These are phyloP conservation scores for Lycodopsis pacificus DNA, from an alignment of 2,797 vertebrate species.

Conservation along the genomic window DNA sequence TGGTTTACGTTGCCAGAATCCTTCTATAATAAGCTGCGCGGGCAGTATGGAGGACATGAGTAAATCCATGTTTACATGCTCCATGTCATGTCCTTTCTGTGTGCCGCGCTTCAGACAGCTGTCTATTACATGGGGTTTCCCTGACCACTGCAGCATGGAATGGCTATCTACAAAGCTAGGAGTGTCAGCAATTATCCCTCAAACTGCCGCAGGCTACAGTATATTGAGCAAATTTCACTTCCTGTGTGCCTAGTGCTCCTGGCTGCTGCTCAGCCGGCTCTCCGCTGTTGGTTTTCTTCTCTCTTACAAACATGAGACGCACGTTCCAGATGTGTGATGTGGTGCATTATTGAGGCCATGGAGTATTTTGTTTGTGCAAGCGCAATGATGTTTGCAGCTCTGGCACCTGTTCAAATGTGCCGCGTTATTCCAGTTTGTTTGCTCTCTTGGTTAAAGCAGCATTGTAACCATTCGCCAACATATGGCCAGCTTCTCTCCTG, in stretches of 20 bases:
- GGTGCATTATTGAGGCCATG: constrained; percentile 59
- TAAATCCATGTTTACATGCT: constrained; percentile 64
- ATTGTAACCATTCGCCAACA: constrained; percentile 55
- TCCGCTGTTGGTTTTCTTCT: constrained; percentile 52
- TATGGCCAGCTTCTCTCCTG: constrained; percentile 42
- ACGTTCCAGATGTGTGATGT: constrained; percentile 66
- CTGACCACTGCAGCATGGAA: constrained; percentile 61
- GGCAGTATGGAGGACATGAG: constrained; percentile 56
- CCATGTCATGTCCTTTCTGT: constrained; percentile 53
- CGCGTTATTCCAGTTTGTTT: constrained; percentile 66
- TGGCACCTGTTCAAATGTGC: constrained; percentile 59
- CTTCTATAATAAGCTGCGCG: constrained; percentile 62
- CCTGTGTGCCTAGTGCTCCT: constrained; percentile 59
- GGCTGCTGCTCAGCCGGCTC: constrained; percentile 48
- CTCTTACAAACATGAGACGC: constrained; percentile 46
- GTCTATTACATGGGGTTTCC: constrained; percentile 65
- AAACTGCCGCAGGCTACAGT: constrained; percentile 71
- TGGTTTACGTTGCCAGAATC: constrained; percentile 58
- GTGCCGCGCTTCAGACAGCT: constrained; percentile 61
- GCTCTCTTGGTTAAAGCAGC: constrained; percentile 53
- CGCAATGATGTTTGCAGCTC: constrained; percentile 58
- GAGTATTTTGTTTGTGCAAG: constrained; percentile 61
- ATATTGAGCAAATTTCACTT: constrained; percentile 76
- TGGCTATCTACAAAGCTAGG: constrained; percentile 53
- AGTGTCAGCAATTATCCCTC: constrained; percentile 74